phyloP scores from a whole-genome alignment of 2,888 invertebrate species.

The Oegoconia quadripuncta region DNA sequence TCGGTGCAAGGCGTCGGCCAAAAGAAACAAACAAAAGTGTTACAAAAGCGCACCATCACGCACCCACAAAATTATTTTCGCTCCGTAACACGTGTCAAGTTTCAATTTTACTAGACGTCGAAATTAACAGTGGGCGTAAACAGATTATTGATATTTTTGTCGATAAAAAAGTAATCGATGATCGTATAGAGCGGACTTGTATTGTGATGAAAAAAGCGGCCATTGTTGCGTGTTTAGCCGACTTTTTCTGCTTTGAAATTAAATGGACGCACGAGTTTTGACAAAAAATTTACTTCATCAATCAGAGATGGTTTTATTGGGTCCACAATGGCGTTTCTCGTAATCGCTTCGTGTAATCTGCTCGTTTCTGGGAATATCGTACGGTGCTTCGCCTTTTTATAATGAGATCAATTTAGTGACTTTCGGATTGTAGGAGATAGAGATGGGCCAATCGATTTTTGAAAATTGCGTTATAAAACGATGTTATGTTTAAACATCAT shows the following conservation, averaged over 20 bases:
- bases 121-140: slow-evolving; percentile 78
- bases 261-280: slow-evolving; percentile 60
- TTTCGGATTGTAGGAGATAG: slow-evolving; percentile 16
- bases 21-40: slow-evolving; percentile 72
- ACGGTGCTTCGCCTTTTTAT: slow-evolving; percentile 59
- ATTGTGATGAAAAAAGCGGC: slow-evolving; percentile 61
- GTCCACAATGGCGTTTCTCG: slow-evolving; percentile 59
- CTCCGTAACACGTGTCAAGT: slow-evolving; percentile 77
- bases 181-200: slow-evolving; percentile 58
- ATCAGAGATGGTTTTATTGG: slow-evolving; percentile 73
- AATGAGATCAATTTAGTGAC: slow-evolving; percentile 55
- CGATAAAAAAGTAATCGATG: slow-evolving; percentile 78
- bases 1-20: slow-evolving; percentile 54
- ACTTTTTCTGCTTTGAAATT: slow-evolving; percentile 53
- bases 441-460: slow-evolving; percentile 5
- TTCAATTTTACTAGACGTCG: slow-evolving; percentile 74
- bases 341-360: slow-evolving; percentile 59
- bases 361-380: slow-evolving; percentile 55
- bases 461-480: background rate
- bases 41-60: slow-evolving; percentile 72
- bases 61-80: slow-evolving; percentile 73
- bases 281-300: slow-evolving; percentile 71
- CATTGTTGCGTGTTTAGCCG: slow-evolving; percentile 66
- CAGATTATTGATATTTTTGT: slow-evolving; percentile 75
- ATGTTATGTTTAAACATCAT: no score